phyloP scores from a whole-genome alignment of 2,888 invertebrate species.

The Hemicrepidius hirtus region DNA sequence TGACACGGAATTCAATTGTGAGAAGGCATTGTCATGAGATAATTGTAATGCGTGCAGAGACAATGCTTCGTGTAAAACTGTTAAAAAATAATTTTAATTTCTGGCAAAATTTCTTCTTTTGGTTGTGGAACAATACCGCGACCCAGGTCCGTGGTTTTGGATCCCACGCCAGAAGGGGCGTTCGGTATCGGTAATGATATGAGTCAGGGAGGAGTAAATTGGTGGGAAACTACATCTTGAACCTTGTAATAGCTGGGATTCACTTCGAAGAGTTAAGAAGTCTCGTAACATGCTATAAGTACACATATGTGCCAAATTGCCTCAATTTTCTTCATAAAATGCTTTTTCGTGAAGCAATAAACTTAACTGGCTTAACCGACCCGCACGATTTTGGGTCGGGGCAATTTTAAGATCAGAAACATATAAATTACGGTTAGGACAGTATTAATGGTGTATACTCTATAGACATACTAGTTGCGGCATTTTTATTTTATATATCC shows the following conservation, averaged over 20 bases:
- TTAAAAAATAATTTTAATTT: slow-evolving; percentile 26
- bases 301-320: slow-evolving; percentile 51
- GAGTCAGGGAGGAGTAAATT: slow-evolving; percentile 51
- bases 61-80: neutral
- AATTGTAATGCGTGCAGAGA: neutral
- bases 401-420: slow-evolving; percentile 11
- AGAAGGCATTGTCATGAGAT: neutral
- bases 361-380: slow-evolving; percentile 28
- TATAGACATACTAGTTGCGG: neutral
- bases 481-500: slow-evolving; percentile 15
- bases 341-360: slow-evolving; percentile 50
- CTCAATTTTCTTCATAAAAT: slow-evolving; percentile 52
- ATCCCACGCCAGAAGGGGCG: slow-evolving; percentile 55
- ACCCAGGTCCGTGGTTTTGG: slow-evolving; percentile 44
- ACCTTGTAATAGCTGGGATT: slow-evolving; percentile 46
- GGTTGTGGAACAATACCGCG: slow-evolving; percentile 44
- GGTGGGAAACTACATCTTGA: slow-evolving; percentile 52
- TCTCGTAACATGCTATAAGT: slow-evolving; percentile 45
- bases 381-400: slow-evolving; percentile 17
- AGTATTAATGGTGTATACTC: slow-evolving; percentile 6
- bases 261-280: slow-evolving; percentile 41
- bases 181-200: slow-evolving; percentile 53
- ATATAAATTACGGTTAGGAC: neutral
- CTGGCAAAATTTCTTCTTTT: slow-evolving; percentile 33
- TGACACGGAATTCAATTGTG: slow-evolving; percentile 22